A percentile compares a stretch with the other conserved stretches of the same genome.
These are phyloP conservation scores for Gastrophysa polygoni DNA, from an alignment of 2,888 invertebrate species.

Conservation along the genomic window DNA sequence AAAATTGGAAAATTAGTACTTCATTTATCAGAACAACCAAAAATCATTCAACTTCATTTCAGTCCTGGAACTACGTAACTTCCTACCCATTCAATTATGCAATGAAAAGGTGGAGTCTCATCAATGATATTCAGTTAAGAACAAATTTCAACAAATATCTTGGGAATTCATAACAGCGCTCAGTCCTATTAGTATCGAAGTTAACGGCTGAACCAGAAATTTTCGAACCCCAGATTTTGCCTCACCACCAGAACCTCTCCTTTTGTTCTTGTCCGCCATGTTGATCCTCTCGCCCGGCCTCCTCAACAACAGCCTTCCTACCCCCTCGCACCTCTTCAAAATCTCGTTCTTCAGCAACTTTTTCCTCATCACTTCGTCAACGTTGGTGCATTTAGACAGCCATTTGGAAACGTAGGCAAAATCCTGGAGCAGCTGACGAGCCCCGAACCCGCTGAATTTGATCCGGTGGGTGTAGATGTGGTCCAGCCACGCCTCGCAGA, in stretches of 20 bases:
- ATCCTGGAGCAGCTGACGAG: constrained; percentile 79
- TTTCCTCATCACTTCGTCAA: constrained; percentile 63
- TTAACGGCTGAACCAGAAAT: too few relatives aligned
- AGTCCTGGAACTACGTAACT: too few relatives aligned
- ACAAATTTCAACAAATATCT: too few relatives aligned
- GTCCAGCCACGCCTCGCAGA: constrained; percentile 88
- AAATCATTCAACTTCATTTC: too few relatives aligned
- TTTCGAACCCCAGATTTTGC: constrained; percentile 1
- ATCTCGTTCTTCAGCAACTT: constrained; percentile 69
- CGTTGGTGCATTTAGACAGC: constrained; percentile 68
- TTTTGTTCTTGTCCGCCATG: constrained; percentile 62
- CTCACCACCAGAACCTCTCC: constrained; percentile 31
- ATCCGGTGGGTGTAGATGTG: constrained; percentile 83
- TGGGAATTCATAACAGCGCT: too few relatives aligned
- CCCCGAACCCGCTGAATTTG: constrained; percentile 81
- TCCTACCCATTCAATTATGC: too few relatives aligned
- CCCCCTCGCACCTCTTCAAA: constrained; percentile 81
- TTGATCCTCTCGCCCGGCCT: constrained; percentile 85
- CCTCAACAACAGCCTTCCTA: constrained; percentile 77
- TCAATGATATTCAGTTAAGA: too few relatives aligned
- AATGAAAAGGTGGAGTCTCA: too few relatives aligned
- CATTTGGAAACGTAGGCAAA: constrained; percentile 80
- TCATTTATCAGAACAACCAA: too few relatives aligned
- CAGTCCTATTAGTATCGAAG: too few relatives aligned
- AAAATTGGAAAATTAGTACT: too few relatives aligned